Evolutionary conservation across 2,888 invertebrate genomes (phyloP).

Genomic region (Drosophila tanythrix): DNA sequence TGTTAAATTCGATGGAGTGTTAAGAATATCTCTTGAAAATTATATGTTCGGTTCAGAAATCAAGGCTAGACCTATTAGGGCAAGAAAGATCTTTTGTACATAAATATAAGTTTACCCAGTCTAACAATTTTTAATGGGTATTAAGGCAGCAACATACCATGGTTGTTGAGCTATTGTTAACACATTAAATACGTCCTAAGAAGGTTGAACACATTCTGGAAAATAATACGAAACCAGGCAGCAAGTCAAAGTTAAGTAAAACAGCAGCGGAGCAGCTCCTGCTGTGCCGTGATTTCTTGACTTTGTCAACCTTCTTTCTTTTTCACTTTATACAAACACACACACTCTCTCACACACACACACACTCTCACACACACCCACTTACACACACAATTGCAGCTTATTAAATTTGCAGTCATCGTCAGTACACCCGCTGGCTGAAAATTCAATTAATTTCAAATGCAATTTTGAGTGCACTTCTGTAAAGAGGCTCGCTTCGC

Average conservation of each 20-base stretch:
- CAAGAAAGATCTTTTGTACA: fast-evolving
- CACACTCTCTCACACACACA: neutral
- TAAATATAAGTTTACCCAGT: neutral
- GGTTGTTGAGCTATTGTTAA: constrained; percentile 15
- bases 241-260: constrained; percentile 3
- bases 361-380: neutral
- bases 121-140: neutral
- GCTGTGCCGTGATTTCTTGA: constrained; percentile 23
- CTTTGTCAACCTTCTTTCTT: constrained; percentile 9
- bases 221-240: constrained; percentile 14
- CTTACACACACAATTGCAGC: constrained; percentile 9
- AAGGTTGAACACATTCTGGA: constrained; percentile 40
- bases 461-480: constrained; percentile 75
- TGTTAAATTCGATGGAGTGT: neutral
- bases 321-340: neutral
- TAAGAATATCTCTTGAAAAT: neutral
- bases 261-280: constrained; percentile 13
- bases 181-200: constrained; percentile 38
- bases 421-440: constrained; percentile 29
- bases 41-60: neutral
- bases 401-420: constrained; percentile 17
- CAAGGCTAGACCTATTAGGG: neutral
- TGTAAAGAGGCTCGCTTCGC: constrained; percentile 50
- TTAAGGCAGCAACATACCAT: neutral
- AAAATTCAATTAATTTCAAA: constrained; percentile 74